Percentiles rank a stretch among this genome's conserved stretches.
Evolutionary conservation across 2,888 invertebrate species (phyloP).

Genomic region (Sarcophaga subvicina): DNA sequence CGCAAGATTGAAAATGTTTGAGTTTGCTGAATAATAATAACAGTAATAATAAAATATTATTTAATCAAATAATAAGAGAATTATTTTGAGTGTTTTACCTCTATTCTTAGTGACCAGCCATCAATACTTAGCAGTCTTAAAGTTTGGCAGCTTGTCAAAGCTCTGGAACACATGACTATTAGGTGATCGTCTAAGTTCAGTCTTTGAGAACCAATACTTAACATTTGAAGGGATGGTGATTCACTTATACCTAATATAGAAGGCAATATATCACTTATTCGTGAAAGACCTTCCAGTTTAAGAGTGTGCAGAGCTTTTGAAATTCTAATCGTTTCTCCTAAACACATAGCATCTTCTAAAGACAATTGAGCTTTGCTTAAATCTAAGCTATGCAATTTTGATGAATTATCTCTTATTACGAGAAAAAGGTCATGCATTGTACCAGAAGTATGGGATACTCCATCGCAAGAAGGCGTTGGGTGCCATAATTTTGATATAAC

Average conservation of each 20-base stretch:
- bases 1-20: slow-evolving; percentile 82
- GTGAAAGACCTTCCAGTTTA: slow-evolving; percentile 83
- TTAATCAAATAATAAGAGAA: background rate
- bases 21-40: slow-evolving; percentile 69
- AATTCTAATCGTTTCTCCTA: slow-evolving; percentile 83
- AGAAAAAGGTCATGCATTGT: slow-evolving; percentile 77
- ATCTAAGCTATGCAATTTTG: slow-evolving; percentile 83
- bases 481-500: slow-evolving; percentile 83
- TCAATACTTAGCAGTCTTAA: slow-evolving; percentile 83
- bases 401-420: slow-evolving; percentile 82
- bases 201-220: slow-evolving; percentile 83
- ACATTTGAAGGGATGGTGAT: slow-evolving; percentile 83
- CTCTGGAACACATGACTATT: slow-evolving; percentile 75
- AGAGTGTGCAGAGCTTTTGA: slow-evolving; percentile 83
- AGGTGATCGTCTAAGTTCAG: slow-evolving; percentile 83
- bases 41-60: slow-evolving; percentile 1
- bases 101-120: slow-evolving; percentile 84
- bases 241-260: slow-evolving; percentile 83
- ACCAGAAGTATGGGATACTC: slow-evolving; percentile 78
- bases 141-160: slow-evolving; percentile 81
- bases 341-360: slow-evolving; percentile 83
- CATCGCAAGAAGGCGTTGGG: slow-evolving; percentile 83
- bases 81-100: slow-evolving; percentile 78
- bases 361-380: slow-evolving; percentile 84
- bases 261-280: slow-evolving; percentile 83